Conservation (phyloP, 1,140 invertebrate species). For the Drosophila gunungcola region DNA sequence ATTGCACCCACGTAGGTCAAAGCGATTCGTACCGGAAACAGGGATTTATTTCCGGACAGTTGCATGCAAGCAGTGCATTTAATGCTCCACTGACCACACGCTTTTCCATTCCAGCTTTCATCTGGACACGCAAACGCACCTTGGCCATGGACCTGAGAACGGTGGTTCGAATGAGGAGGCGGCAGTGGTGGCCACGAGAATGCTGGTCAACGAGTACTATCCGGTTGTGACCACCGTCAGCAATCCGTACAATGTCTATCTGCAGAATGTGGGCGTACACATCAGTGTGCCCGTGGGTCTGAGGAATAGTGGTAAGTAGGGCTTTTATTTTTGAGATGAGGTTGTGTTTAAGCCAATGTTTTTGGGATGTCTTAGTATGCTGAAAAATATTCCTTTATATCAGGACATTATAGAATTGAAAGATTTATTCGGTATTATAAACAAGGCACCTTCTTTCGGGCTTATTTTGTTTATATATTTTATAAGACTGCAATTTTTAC, state of each 20-base stretch:
- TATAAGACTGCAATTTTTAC: too few species aligned
- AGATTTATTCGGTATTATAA: too few species aligned
- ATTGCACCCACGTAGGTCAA: constrained; percentile 83
- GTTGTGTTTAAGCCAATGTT: too few species aligned
- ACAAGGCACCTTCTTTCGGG: too few species aligned
- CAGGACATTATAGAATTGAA: too few species aligned
- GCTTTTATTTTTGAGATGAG: not conserved
- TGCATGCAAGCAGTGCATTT: constrained; percentile 43
- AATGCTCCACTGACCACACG: constrained; percentile 38
- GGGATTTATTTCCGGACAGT: constrained; percentile 21
- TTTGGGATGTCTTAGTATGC: too few species aligned
- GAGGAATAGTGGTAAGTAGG: constrained; percentile 75
- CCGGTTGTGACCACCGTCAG: constrained; percentile 71
- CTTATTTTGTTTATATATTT: too few species aligned
- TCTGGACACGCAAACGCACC: constrained; percentile 78
- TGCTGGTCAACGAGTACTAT: constrained; percentile 84
- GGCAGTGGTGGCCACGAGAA: constrained; percentile 40
- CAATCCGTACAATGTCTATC: constrained; percentile 78
- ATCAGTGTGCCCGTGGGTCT: constrained; percentile 72
- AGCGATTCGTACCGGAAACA: constrained; percentile 62
- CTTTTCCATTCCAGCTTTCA: constrained; percentile 73
- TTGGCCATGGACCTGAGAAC: constrained; percentile 53
- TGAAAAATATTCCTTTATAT: too few species aligned
- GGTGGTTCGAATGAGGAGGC: constrained; percentile 1
- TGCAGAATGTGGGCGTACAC: constrained; percentile 79